A percentile compares a stretch with the other conserved stretches of the same genome.
Conservation (phyloP, 2,113 vertebrate genomes). For the Sinocyclocheilus rhinocerous region DNA sequence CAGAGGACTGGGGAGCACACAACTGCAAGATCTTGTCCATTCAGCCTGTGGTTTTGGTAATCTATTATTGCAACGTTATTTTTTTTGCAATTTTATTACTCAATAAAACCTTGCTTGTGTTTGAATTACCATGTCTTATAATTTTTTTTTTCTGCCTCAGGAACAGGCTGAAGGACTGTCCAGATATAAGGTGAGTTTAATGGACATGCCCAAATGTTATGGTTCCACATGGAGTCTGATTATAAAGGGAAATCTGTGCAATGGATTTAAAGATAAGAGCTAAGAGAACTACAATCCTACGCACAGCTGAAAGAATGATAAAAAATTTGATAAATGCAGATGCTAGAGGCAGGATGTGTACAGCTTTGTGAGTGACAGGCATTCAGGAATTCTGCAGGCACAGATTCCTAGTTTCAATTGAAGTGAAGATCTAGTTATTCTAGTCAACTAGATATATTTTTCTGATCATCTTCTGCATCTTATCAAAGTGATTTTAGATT, state of each 20-base stretch:
- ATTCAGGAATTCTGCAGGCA: background rate
- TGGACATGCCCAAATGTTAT: background rate
- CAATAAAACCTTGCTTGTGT: background rate
- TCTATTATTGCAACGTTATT: background rate
- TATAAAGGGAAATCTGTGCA: too few species aligned
- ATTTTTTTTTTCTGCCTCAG: conserved; percentile 58
- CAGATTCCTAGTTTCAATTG: background rate
- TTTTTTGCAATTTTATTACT: background rate
- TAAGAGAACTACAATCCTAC: background rate
- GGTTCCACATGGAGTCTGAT: background rate
- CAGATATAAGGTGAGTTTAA: conserved; percentile 71
- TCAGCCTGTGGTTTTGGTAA: conserved; percentile 89
- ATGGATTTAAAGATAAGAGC: background rate
- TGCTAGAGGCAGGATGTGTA: background rate
- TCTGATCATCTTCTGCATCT: background rate
- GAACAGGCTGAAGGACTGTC: conserved; percentile 60
- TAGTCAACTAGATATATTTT: background rate
- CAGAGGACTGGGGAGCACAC: conserved; percentile 87
- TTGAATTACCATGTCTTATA: background rate
- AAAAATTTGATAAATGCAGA: background rate
- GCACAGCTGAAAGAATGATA: background rate
- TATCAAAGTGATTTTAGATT: background rate
- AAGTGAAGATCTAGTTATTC: background rate
- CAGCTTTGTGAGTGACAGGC: background rate
- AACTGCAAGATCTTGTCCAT: conserved; percentile 86